Conservation (phyloP, 2,797 vertebrate genomes). For the Clarias platycephalus region DNA sequence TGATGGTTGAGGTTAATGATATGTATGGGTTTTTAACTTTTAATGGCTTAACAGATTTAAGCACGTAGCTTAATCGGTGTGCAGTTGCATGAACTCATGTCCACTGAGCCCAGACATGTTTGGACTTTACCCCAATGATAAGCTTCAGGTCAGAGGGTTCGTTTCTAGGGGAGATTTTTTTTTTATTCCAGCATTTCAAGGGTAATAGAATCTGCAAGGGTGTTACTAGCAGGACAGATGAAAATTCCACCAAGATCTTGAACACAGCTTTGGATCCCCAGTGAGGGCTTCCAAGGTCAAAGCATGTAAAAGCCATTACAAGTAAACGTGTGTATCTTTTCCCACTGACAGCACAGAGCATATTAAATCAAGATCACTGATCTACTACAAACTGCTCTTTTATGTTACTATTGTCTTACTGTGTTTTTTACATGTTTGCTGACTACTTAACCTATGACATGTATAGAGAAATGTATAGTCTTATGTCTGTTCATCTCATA, state of each 20-base stretch:
- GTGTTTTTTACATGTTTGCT: neutral
- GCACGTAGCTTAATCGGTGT: conserved; percentile 15
- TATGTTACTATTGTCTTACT: neutral
- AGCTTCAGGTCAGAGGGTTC: neutral
- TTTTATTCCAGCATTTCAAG: neutral
- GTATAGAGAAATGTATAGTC: conserved; percentile 27
- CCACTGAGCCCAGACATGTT: conserved; percentile 31
- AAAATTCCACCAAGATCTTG: conserved; percentile 28
- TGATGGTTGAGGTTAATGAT: no score
- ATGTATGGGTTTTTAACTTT: neutral
- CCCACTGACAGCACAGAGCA: conserved; percentile 9
- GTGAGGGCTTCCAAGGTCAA: conserved; percentile 18
- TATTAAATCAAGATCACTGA: conserved; percentile 15
- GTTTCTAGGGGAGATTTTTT: neutral
- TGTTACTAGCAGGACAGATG: conserved; percentile 10
- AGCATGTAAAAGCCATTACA: conserved; percentile 39
- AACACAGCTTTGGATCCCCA: conserved; percentile 29
- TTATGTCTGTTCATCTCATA: conserved; percentile 39
- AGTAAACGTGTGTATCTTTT: conserved; percentile 34
- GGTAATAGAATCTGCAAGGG: neutral
- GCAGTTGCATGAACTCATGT: conserved; percentile 54
- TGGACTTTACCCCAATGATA: conserved; percentile 13
- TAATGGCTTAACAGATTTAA: conserved; percentile 2
- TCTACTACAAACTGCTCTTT: neutral
- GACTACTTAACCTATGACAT: conserved; percentile 36